Base-by-base conservation (phyloP, 2,113 vertebrate species). In the Elaphurus davidianus region DNA sequence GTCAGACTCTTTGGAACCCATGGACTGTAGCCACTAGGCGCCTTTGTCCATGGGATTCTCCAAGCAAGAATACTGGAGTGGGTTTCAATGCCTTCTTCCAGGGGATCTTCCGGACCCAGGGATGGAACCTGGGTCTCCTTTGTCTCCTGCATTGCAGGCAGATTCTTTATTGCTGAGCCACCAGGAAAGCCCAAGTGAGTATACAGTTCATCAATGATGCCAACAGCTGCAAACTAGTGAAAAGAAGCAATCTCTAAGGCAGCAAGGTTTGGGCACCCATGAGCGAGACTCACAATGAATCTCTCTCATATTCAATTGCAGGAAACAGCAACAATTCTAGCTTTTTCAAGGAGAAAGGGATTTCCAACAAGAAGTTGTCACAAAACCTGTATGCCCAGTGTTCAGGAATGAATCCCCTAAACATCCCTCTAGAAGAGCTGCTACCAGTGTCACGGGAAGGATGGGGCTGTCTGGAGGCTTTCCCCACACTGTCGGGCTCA, bases 181-280 rank as follows among this genome's bases (percentile, higher is more conserved):
- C 64, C 64, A 67, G 64, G 33, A 67, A 21, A 67, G 33, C 17
- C 64, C 33, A 47, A 94, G 84, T 74, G 45, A 74, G 4, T 19
- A 2, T 21, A 36, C 4, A 2, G 9, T 23, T 71, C 79, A 79
- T 74, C 59, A 76, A 5, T 59, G 15, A 64, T 55, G 60, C 52
- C 47, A 64, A 92, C 45, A 85, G 52, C 91, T 96, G 40, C 30
- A 79, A 85, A 91, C 15, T 3, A 88, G 54, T 54, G 90, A 96
- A 76, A 87, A n/a, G 40, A 91, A 82, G 43, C 21, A 78, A 16
- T 64, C 28, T 60, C 54, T 40, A 28, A 71, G 59, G 88, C 33
- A 74, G 17, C 43, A 17, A 86, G 55, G 27, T 76, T 57, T 97
- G 82, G 25, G 55, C 45, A 97, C 45, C 13, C 43, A 36, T 47